Evolutionary conservation across 1,140 invertebrate genomes (phyloP).

Genomic region (Drosophila lini): DNA sequence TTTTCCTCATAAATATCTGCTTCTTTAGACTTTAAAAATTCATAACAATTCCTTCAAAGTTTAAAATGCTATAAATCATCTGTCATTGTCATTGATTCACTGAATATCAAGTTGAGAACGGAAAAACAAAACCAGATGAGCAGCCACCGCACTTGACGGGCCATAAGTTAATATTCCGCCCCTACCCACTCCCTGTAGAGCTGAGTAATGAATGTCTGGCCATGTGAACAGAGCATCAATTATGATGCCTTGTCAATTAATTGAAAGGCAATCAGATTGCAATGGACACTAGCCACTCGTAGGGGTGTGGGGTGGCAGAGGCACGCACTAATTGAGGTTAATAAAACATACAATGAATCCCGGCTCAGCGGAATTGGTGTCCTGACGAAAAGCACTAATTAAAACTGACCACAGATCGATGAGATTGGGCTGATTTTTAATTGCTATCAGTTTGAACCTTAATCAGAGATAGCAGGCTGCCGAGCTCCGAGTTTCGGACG

Average conservation of each 20-base stretch:
- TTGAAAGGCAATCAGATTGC: constrained; percentile 65
- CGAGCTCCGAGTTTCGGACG: background rate
- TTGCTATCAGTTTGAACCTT: constrained; percentile 19
- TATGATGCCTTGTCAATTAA: constrained; percentile 73
- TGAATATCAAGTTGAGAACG: constrained; percentile 3
- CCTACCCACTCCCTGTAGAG: background rate
- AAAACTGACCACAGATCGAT: constrained; percentile 33
- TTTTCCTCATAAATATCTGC: too few species aligned
- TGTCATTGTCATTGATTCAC: constrained; percentile 22
- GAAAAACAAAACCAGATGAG: background rate
- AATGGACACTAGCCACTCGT: constrained; percentile 20
- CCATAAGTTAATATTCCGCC: constrained; percentile 21
- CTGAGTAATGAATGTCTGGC: constrained; percentile 33
- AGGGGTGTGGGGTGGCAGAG: background rate
- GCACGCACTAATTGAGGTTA: constrained; percentile 59
- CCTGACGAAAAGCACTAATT: constrained; percentile 12
- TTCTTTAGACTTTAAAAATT: background rate
- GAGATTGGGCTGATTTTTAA: constrained; percentile 21
- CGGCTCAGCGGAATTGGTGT: background rate
- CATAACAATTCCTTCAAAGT: background rate
- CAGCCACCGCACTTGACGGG: constrained; percentile 18
- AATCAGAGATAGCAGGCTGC: constrained; percentile 16
- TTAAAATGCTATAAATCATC: background rate
- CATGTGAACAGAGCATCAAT: constrained; percentile 59
- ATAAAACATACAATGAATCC: constrained; percentile 60